Percentiles rank a stretch among this genome's conserved stretches.
These are phyloP conservation scores for Coilia nasus DNA, from an alignment of 2,797 vertebrate genomes.

Conservation along the genomic window DNA sequence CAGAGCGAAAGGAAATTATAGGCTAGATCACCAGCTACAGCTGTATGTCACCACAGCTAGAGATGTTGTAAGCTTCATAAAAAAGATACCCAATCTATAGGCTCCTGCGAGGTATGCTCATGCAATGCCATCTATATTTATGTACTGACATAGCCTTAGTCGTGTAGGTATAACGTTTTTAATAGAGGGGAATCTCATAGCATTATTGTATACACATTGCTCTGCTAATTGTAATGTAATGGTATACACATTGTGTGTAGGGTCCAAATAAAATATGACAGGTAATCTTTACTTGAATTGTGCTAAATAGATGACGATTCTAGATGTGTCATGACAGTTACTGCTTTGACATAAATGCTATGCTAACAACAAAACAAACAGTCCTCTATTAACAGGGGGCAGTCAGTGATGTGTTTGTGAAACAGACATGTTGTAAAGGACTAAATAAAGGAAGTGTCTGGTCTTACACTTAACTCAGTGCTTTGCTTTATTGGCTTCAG, in stretches of 20 bases:
- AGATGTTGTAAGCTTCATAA: background rate
- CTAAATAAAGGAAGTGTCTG: background rate
- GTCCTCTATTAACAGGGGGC: too few relatives aligned
- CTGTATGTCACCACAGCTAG: background rate
- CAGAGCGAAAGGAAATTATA: background rate
- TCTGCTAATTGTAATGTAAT: too few relatives aligned
- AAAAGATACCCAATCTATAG: background rate
- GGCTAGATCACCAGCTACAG: background rate
- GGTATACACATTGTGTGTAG: too few relatives aligned
- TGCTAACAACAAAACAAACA: background rate
- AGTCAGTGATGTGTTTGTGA: background rate
- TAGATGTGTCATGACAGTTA: too few relatives aligned
- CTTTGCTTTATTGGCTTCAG: background rate
- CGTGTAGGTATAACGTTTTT: background rate
- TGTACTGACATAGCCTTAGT: background rate
- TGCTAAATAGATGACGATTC: too few relatives aligned
- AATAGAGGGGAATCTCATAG: background rate
- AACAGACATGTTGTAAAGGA: background rate
- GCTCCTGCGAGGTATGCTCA: background rate
- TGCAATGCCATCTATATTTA: background rate
- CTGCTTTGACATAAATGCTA: background rate
- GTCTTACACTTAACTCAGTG: background rate
- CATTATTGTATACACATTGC: background rate
- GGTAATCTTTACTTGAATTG: too few relatives aligned
- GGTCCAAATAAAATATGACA: too few relatives aligned